Conservation (phyloP, 2,888 invertebrate species). For the Octonoba sinensis region DNA sequence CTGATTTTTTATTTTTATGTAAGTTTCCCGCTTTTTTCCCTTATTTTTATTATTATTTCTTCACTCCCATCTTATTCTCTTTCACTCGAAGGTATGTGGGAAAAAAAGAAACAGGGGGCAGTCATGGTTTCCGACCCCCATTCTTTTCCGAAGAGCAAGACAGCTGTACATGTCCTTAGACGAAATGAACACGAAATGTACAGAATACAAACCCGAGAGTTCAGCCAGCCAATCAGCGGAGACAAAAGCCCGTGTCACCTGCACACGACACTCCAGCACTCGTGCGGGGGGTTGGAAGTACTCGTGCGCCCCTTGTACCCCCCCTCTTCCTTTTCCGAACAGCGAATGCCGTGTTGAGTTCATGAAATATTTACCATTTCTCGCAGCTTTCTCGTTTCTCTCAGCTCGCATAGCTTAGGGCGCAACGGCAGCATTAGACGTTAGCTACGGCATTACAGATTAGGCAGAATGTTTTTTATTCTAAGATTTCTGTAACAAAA, state of each 20-base stretch:
- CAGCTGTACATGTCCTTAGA: slow-evolving; percentile 63
- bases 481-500: slow-evolving; percentile 37
- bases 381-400: slow-evolving; percentile 44
- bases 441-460: slow-evolving; percentile 37
- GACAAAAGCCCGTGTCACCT: slow-evolving; percentile 64
- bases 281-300: slow-evolving; percentile 20
- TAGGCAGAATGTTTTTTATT: slow-evolving; percentile 35
- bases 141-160: slow-evolving; percentile 16
- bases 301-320: slow-evolving; percentile 8
- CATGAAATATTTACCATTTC: slow-evolving; percentile 64
- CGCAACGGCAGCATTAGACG: slow-evolving; percentile 25
- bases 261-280: slow-evolving; percentile 59
- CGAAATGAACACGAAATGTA: slow-evolving; percentile 63
- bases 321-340: slow-evolving; percentile 9
- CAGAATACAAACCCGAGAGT: slow-evolving; percentile 63
- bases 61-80: slow-evolving; percentile 6
- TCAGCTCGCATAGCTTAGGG: slow-evolving; percentile 53
- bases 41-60: slow-evolving; percentile 11
- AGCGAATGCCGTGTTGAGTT: slow-evolving; percentile 43
- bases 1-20: slow-evolving; percentile 17
- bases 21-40: slow-evolving; percentile 15
- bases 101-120: too few relatives aligned
- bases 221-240: slow-evolving; percentile 64
- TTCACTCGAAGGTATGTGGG: slow-evolving; percentile 23
- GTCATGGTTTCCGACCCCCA: not conserved